Evolutionary conservation across 2,797 vertebrate species (phyloP).

Genomic region (Poeciliopsis gracilis): DNA sequence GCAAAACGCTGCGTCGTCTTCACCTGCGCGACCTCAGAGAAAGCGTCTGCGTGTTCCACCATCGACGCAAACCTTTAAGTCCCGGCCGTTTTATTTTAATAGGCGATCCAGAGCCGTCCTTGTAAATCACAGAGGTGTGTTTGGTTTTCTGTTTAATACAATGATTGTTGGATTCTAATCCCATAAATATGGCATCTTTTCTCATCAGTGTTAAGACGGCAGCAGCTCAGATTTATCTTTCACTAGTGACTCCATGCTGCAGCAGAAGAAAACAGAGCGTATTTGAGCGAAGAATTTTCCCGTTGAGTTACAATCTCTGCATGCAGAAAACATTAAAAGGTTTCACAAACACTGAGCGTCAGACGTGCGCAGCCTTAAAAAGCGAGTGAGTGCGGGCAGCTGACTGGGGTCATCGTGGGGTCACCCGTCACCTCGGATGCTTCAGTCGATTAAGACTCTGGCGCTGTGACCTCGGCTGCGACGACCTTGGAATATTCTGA

Average conservation of each 20-base stretch:
- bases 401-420: conserved; percentile 38
- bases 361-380: conserved; percentile 37
- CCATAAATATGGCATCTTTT: background rate
- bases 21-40: background rate
- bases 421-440: conserved; percentile 55
- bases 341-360: conserved; percentile 14
- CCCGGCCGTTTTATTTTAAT: background rate
- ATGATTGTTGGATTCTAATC: background rate
- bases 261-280: background rate
- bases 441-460: conserved; percentile 40
- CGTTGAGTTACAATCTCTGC: conserved; percentile 4
- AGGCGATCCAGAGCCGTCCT: background rate
- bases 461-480: conserved; percentile 3
- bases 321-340: background rate
- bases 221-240: background rate
- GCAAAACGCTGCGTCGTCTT: background rate
- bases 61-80: background rate
- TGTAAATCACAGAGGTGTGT: background rate
- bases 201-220: background rate
- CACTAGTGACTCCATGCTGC: background rate
- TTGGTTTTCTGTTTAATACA: background rate
- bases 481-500: conserved; percentile 31
- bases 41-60: background rate
- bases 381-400: conserved; percentile 15
- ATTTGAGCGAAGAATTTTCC: background rate